Evolutionary conservation across 2,797 vertebrate genomes (phyloP).

Genomic region (Orientallactaga sibirica): DNA sequence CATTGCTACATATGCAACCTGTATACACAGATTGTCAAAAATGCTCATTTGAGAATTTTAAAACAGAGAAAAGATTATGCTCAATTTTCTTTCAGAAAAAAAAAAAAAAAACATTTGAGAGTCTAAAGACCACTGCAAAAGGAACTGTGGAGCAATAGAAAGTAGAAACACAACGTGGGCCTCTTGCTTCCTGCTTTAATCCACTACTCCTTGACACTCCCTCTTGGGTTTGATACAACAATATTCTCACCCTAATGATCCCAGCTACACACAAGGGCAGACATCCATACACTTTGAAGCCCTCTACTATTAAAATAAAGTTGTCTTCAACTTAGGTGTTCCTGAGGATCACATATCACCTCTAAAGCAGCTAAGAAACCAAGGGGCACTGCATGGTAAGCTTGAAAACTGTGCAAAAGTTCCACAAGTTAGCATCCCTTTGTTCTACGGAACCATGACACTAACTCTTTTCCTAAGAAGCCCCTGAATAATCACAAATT

Average conservation of each 20-base stretch:
- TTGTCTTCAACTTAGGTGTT: not conserved
- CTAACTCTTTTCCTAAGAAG: not conserved
- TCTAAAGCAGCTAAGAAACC: slow-evolving; percentile 11
- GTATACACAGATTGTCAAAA: not conserved
- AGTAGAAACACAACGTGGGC: not conserved
- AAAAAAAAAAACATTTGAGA: slow-evolving; percentile 37
- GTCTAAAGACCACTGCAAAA: not conserved
- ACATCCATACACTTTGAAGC: not conserved
- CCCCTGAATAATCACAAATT: slow-evolving; percentile 38
- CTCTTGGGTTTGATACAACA: not conserved
- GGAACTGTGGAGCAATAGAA: not conserved
- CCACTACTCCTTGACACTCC: not conserved
- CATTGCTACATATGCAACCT: not conserved
- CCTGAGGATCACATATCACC: not conserved
- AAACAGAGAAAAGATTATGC: not conserved
- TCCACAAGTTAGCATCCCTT: not conserved
- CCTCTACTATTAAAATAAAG: not conserved
- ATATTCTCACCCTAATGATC: not conserved
- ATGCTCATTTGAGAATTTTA: not conserved
- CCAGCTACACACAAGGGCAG: slow-evolving; percentile 21
- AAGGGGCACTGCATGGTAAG: not conserved
- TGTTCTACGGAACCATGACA: not conserved
- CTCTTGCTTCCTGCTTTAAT: not conserved
- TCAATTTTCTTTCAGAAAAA: slow-evolving; percentile 55
- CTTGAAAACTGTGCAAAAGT: not conserved